phyloP scores from a whole-genome alignment of 2,888 invertebrate genomes.

The Agrotis segetum region DNA sequence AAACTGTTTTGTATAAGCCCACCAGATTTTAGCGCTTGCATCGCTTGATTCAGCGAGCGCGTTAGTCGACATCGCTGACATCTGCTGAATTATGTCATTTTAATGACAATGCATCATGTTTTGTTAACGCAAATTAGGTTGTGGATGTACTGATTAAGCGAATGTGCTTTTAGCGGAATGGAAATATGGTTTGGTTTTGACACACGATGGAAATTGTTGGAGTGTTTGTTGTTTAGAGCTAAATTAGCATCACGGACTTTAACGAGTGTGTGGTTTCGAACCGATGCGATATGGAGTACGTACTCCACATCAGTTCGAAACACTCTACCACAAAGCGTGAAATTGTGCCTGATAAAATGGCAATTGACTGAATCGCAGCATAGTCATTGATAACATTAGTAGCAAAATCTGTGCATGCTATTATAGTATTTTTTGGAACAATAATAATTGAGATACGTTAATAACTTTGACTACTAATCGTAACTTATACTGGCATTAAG shows the following conservation, averaged over 20 bases:
- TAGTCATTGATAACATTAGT: neutral
- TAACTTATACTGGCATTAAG: neutral
- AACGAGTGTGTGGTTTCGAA: slow-evolving; percentile 9
- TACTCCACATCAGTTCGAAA: neutral
- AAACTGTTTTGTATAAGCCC: slow-evolving; percentile 57
- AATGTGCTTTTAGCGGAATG: slow-evolving; percentile 41
- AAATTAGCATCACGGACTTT: slow-evolving; percentile 9
- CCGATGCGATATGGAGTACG: neutral
- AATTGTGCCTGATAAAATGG: neutral
- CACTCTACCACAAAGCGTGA: neutral
- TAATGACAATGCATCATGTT: slow-evolving; percentile 63
- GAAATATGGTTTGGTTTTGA: slow-evolving; percentile 34
- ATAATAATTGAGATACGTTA: neutral
- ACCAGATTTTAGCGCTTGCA: slow-evolving; percentile 56
- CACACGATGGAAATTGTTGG: slow-evolving; percentile 13
- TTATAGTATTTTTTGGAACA: neutral
- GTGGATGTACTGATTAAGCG: slow-evolving; percentile 45
- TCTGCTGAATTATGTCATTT: slow-evolving; percentile 62
- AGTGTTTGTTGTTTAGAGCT: slow-evolving; percentile 18
- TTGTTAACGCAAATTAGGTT: slow-evolving; percentile 55
- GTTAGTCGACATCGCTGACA: slow-evolving; percentile 49
- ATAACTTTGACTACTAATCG: neutral
- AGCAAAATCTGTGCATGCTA: neutral
- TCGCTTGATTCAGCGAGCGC: slow-evolving; percentile 53
- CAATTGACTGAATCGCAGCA: neutral